phyloP scores from a whole-genome alignment of 2,888 invertebrate species.

The Luperina nickerlii region DNA sequence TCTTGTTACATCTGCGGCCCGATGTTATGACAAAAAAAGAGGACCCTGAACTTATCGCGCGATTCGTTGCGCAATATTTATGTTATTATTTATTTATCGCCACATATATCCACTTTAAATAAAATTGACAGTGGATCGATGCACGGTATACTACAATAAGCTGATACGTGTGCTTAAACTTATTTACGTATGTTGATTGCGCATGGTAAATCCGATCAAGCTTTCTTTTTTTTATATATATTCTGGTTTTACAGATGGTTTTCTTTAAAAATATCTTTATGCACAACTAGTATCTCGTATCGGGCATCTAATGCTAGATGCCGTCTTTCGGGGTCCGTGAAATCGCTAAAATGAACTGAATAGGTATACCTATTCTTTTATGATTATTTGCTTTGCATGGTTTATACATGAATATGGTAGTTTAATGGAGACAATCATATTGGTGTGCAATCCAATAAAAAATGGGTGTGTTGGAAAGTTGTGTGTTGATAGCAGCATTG shows the following conservation, averaged over 20 bases:
- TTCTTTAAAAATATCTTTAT: constrained; percentile 16
- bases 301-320: constrained; percentile 37
- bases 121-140: constrained; percentile 43
- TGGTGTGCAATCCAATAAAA: constrained; percentile 41
- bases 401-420: constrained; percentile 40
- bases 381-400: constrained; percentile 52
- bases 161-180: constrained; percentile 23
- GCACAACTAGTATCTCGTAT: constrained; percentile 30
- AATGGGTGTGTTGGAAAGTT: constrained; percentile 52
- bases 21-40: constrained; percentile 32
- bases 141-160: constrained; percentile 1
- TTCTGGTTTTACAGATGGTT: constrained; percentile 20
- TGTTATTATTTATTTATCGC: constrained; percentile 43
- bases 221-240: constrained; percentile 14
- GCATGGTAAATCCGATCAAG: constrained; percentile 4
- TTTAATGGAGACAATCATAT: constrained; percentile 30
- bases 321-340: constrained; percentile 58
- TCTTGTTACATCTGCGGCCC: constrained; percentile 36
- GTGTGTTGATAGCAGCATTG: constrained; percentile 68
- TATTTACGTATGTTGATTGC: constrained; percentile 26
- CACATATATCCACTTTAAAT: constrained; percentile 39
- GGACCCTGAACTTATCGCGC: constrained; percentile 51
- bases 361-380: constrained; percentile 65
- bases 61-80: constrained; percentile 32
- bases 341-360: constrained; percentile 64